A percentile compares a stretch with the other conserved stretches of the same genome.
These are phyloP conservation scores for Gryllus longicercus DNA, from an alignment of 2,888 invertebrate species.

Conservation along the genomic window DNA sequence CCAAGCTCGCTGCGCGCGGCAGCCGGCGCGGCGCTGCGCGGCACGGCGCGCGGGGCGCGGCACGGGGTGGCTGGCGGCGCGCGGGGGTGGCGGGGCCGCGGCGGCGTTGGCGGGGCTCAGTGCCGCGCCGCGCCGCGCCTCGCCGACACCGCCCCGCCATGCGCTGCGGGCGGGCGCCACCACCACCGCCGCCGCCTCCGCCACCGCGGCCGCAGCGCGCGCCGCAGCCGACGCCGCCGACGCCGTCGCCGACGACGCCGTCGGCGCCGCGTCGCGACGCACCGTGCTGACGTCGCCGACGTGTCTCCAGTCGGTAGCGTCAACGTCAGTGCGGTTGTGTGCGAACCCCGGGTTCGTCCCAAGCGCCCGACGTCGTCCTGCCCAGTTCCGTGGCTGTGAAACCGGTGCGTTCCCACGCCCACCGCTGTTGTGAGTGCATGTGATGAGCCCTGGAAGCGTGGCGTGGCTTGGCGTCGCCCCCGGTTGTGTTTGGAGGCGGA, in stretches of 20 bases:
- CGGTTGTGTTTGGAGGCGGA: too few relatives aligned
- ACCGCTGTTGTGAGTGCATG: too few relatives aligned
- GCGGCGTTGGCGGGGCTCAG: not conserved
- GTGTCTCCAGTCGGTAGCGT: too few relatives aligned
- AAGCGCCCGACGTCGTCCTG: too few relatives aligned
- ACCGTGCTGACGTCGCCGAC: not conserved
- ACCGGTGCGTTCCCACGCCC: too few relatives aligned
- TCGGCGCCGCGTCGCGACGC: too few relatives aligned
- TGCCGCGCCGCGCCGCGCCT: not conserved
- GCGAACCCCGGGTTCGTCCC: too few relatives aligned
- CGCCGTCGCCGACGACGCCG: too few relatives aligned
- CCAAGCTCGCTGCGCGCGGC: not conserved
- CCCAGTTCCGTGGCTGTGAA: too few relatives aligned
- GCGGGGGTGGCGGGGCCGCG: not conserved
- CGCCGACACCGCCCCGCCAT: constrained; percentile 17
- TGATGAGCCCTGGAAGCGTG: too few relatives aligned
- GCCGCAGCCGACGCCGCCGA: not conserved
- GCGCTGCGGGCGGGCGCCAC: not conserved
- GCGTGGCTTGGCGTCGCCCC: too few relatives aligned
- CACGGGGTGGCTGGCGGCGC: not conserved
- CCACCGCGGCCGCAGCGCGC: not conserved
- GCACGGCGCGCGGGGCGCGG: not conserved
- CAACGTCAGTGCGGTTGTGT: too few relatives aligned
- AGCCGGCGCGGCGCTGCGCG: not conserved
- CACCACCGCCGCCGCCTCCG: not conserved